Evolutionary conservation across 2,797 vertebrate species (phyloP).

Genomic region (Sebastes goodei): DNA sequence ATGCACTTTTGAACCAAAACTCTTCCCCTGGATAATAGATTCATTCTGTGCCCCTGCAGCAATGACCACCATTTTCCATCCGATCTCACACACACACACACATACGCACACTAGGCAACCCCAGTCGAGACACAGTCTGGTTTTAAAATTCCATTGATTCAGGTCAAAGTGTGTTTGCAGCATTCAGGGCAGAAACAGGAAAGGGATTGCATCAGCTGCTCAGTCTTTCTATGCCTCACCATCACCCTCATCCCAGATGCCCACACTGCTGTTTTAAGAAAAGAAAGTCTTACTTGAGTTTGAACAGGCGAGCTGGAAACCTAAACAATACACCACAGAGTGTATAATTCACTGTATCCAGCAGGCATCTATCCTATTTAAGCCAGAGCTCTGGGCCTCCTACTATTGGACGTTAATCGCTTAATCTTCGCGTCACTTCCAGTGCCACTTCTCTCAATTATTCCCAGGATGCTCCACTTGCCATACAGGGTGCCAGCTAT

Average conservation of each 20-base stretch:
- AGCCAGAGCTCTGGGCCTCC: conserved; percentile 51
- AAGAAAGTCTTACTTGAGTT: conserved; percentile 62
- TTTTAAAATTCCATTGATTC: conserved; percentile 60
- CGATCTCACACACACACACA: neutral
- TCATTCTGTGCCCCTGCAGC: conserved; percentile 37
- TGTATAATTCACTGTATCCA: conserved; percentile 50
- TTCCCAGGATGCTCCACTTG: conserved; percentile 62
- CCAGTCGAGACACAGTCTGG: conserved; percentile 21
- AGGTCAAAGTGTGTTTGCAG: conserved; percentile 43
- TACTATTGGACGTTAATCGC: conserved; percentile 67
- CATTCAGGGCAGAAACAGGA: conserved; percentile 38
- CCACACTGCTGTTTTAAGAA: conserved; percentile 50
- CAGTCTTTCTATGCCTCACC: conserved; percentile 7
- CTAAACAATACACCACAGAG: conserved; percentile 46
- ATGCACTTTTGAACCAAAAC: conserved; percentile 10
- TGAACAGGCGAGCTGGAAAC: conserved; percentile 59
- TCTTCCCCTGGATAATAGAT: conserved; percentile 23
- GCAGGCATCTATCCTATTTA: conserved; percentile 62
- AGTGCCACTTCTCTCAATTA: conserved; percentile 71
- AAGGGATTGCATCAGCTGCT: conserved; percentile 47
- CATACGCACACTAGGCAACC: neutral
- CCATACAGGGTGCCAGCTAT: conserved; percentile 60
- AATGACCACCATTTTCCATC: conserved; percentile 19
- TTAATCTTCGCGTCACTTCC: conserved; percentile 74
- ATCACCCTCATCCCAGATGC: conserved; percentile 35